A percentile compares a stretch with the other conserved stretches of the same genome.
Conservation (phyloP, 2,888 invertebrate genomes). For the Eurytoma adleriae region DNA sequence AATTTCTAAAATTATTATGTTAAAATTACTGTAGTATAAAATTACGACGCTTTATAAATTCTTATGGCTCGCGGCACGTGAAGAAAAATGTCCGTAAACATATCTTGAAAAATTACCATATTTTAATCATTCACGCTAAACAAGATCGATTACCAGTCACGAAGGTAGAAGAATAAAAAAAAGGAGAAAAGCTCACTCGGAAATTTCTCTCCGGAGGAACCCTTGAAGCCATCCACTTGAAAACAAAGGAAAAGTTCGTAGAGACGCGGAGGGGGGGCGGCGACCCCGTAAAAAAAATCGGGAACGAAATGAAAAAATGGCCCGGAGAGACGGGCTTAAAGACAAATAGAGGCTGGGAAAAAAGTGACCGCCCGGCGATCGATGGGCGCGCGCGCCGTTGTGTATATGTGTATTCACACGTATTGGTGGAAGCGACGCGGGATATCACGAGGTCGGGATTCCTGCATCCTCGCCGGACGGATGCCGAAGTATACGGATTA, state of each 20-base stretch:
- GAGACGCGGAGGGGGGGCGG: neutral
- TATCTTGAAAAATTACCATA: constrained; percentile 8
- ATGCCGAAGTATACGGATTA: constrained; percentile 15
- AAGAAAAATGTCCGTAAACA: too few relatives aligned
- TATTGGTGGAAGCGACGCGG: too few relatives aligned
- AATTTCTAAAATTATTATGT: too few relatives aligned
- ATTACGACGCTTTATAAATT: too few relatives aligned
- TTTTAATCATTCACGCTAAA: neutral
- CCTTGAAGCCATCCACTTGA: neutral
- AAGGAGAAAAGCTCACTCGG: neutral
- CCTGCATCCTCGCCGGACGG: neutral
- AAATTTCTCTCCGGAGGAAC: neutral
- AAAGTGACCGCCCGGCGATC: constrained; percentile 5
- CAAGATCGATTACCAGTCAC: constrained; percentile 9
- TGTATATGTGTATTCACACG: too few relatives aligned
- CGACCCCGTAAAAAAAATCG: neutral
- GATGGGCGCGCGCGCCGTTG: neutral
- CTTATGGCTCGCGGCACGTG: too few relatives aligned
- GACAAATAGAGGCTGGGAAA: constrained; percentile 30
- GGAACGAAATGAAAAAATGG: constrained; percentile 20
- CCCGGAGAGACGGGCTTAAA: constrained; percentile 5
- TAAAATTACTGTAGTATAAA: too few relatives aligned
- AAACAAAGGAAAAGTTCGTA: constrained; percentile 18
- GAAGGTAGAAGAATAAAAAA: neutral
- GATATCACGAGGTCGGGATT: neutral